These are phyloP conservation scores for Idaea straminata DNA, from an alignment of 2,888 invertebrate genomes.

Conservation along the genomic window DNA sequence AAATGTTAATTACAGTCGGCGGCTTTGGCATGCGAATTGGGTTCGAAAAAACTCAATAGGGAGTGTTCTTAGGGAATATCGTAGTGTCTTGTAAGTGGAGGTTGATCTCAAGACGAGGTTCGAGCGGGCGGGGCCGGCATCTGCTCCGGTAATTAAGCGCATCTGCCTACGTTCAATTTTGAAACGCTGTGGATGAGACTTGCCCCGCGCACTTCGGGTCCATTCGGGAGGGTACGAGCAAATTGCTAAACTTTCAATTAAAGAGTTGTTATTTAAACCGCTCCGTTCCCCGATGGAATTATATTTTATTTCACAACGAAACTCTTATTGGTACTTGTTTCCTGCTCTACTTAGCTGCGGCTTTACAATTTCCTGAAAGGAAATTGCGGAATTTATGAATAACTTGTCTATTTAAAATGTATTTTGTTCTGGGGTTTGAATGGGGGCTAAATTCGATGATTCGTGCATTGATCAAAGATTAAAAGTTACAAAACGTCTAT, in stretches of 20 bases:
- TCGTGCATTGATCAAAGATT: constrained; percentile 27
- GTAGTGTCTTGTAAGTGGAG: constrained; percentile 55
- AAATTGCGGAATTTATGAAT: constrained; percentile 56
- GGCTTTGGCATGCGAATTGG: constrained; percentile 44
- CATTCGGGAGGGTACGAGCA: constrained; percentile 76
- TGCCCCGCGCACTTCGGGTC: constrained; percentile 71
- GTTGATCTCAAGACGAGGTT: constrained; percentile 70
- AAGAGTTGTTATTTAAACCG: constrained; percentile 80
- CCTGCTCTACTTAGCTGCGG: constrained; percentile 56
- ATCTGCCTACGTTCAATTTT: constrained; percentile 80
- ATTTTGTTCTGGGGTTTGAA: constrained; percentile 33
- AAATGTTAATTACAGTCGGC: constrained; percentile 50
- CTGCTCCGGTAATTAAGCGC: constrained; percentile 78
- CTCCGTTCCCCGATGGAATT: constrained; percentile 67
- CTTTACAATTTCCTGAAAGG: constrained; percentile 57
- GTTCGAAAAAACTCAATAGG: constrained; percentile 56
- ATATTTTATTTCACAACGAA: constrained; percentile 73
- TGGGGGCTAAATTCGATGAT: constrained; percentile 32
- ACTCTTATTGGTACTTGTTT: constrained; percentile 68
- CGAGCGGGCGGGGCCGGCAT: constrained; percentile 59
- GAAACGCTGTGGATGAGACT: constrained; percentile 74
- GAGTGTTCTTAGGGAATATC: constrained; percentile 61
- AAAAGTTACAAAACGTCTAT: constrained; percentile 14
- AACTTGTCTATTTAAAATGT: constrained; percentile 49
- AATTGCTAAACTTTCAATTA: constrained; percentile 81